Evolutionary conservation across 2,797 vertebrate species (phyloP).

Genomic region (Ceryle rudis): DNA sequence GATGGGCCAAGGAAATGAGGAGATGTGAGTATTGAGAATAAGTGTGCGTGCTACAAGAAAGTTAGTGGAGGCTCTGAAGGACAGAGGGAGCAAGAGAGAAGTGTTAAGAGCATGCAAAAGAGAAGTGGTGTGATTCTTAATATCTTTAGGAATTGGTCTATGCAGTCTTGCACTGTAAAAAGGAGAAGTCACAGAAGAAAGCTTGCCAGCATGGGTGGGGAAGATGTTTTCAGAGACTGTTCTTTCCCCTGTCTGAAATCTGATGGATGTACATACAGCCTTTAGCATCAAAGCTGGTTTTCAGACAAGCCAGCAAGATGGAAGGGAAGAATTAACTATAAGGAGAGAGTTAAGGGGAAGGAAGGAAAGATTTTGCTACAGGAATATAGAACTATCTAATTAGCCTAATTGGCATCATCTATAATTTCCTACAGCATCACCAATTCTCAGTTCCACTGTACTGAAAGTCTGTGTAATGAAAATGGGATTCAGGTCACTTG

Average conservation of each 20-base stretch:
- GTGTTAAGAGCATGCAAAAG: not conserved
- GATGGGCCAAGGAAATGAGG: not conserved
- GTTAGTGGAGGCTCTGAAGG: not conserved
- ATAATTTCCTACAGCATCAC: not conserved
- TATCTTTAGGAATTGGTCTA: not conserved
- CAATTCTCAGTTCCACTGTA: not conserved
- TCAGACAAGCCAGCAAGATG: not conserved
- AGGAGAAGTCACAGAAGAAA: not conserved
- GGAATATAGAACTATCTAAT: not conserved
- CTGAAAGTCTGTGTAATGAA: not conserved
- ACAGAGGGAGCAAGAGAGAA: not conserved
- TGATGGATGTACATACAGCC: not conserved
- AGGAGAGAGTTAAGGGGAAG: not conserved
- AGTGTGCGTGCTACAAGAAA: not conserved
- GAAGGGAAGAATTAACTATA: not conserved
- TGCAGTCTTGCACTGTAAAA: not conserved
- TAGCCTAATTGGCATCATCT: not conserved
- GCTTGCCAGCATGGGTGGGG: not conserved
- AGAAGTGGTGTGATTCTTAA: not conserved
- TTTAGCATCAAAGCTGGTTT: not conserved
- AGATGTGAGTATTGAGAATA: not conserved
- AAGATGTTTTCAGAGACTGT: not conserved
- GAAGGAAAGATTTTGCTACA: not conserved
- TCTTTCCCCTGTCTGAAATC: not conserved
- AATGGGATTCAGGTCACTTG: constrained; percentile 9